Conservation (phyloP, 2,888 invertebrate genomes). For the Xestoiulus laeticollis region DNA sequence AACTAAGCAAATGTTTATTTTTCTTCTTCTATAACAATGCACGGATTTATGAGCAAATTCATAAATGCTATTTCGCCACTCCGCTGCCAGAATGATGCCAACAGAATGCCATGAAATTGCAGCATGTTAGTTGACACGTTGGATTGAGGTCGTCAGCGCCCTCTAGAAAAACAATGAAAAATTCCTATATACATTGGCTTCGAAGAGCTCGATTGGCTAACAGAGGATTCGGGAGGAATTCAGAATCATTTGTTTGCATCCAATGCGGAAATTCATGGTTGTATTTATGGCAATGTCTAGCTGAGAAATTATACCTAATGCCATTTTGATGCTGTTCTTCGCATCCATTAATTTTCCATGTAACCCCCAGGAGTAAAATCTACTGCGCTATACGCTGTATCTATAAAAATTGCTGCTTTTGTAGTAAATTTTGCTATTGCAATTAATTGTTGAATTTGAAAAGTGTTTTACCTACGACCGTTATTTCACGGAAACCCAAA, state of each 20-base stretch:
- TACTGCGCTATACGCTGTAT: no score
- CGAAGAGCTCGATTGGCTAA: background rate
- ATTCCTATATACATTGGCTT: background rate
- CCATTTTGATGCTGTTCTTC: background rate
- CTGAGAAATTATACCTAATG: background rate
- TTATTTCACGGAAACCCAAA: no score
- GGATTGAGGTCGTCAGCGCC: background rate
- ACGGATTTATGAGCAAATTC: background rate
- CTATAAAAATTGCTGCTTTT: no score
- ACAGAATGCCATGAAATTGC: constrained; percentile 6
- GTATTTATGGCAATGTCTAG: background rate
- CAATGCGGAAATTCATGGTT: background rate
- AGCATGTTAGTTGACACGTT: background rate
- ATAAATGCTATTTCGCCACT: constrained; percentile 26
- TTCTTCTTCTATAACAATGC: background rate
- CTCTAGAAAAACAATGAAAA: background rate
- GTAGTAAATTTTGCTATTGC: no score
- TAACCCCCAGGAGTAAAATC: no score
- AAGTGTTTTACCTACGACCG: no score
- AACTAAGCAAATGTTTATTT: background rate
- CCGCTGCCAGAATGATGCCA: background rate
- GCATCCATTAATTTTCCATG: background rate
- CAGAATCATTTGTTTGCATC: constrained; percentile 8
- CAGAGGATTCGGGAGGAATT: background rate
- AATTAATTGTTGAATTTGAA: no score